Base-by-base conservation (phyloP, 1,140 invertebrate genomes). In the Phortica variegata region DNA sequence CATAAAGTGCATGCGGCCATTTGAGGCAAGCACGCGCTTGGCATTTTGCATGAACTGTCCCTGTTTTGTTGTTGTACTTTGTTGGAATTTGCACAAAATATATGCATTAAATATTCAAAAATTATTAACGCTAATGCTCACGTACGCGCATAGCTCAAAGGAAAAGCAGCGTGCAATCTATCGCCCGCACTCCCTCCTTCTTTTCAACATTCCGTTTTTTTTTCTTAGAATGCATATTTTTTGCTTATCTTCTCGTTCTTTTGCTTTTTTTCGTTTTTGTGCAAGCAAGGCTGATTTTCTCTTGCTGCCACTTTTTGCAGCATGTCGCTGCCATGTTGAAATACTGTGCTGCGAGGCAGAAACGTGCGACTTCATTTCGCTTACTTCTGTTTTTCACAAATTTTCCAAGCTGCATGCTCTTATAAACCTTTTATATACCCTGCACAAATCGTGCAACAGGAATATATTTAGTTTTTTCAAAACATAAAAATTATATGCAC, bases 41-140 rank as follows among this genome's bases (percentile, higher is more conserved):
- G n/a, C n/a, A n/a, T n/a, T n/a, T n/a, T n/a, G n/a, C n/a, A n/a
- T n/a, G n/a, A n/a, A n/a, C n/a, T n/a, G n/a, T n/a, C n/a, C n/a
- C n/a, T n/a, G n/a, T n/a, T n/a, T n/a, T n/a, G n/a, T n/a, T n/a
- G n/a, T n/a, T n/a, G n/a, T n/a, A n/a, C n/a, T n/a, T n/a, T n/a
- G n/a, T n/a, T n/a, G n/a, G n/a, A n/a, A n/a, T n/a, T n/a, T n/a
- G n/a, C n/a, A n/a, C n/a, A n/a, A n/a, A n/a, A n/a, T n/a, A n/a
- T n/a, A n/a, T n/a, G 34, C 43, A 43, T 39, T 49, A 66, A 66
- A 68, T 68, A 68, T 68, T 60, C 60, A 68, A 63, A 68, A 68
- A 69, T 71, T 71, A 71, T 71, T 70, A 71, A 60, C 66, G 60
- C 71, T 71, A 71, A 71, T 71, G 61, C 66, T 71, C 66, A 71